Evolutionary conservation across 2,797 vertebrate genomes (phyloP), one percentile per base, ranked within the genome.

Genomic region (Novumbra hubbsi): DNA sequence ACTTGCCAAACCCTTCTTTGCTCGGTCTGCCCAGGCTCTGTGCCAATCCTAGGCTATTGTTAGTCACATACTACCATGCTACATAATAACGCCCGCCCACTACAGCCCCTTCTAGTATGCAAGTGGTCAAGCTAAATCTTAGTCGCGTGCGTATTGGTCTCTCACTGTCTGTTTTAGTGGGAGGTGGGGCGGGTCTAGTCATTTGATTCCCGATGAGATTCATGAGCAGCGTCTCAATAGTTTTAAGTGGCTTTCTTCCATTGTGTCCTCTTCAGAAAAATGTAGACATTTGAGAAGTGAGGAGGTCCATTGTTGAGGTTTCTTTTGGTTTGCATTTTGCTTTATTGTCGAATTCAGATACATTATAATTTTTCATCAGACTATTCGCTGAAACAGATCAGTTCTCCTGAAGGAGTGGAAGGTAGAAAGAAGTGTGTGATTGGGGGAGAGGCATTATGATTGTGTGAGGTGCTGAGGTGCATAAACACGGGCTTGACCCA

Each of bases 31-130:
- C 55, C n/a, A 57, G 55, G 55, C 21, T 57, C 55, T 57, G 41
- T 45, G 83, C 79, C 81, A 80, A 83, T 76, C 87, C 78, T 76
- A 76, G 79, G 84, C 88, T 91, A 91, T 91, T 92, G 90, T 90
- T 90, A 91, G 66, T 79, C 84, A 24, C 85, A 75, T 57, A 83
- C 80, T 72, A 88, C 71, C 79, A 78, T 91, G 85, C 90, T 87
- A 84, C 87, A 82, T 80, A 72, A 41, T 73, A 81, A 78, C 45
- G 8, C 85, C 88, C 89, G 84, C 87, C 92, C 69, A 19, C 32
- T 27, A 52, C 27, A 71, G 60, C n/a, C n/a, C 7, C 45, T 80
- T 15, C 76, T 34, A 41, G 4, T 72, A 78, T 67, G 1, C 78
- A 2, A 89, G 85, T 91, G 89, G 91, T 49, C 68, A 1, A 3